phyloP scores from a whole-genome alignment of 2,888 invertebrate species.

The Lingula anatina region DNA sequence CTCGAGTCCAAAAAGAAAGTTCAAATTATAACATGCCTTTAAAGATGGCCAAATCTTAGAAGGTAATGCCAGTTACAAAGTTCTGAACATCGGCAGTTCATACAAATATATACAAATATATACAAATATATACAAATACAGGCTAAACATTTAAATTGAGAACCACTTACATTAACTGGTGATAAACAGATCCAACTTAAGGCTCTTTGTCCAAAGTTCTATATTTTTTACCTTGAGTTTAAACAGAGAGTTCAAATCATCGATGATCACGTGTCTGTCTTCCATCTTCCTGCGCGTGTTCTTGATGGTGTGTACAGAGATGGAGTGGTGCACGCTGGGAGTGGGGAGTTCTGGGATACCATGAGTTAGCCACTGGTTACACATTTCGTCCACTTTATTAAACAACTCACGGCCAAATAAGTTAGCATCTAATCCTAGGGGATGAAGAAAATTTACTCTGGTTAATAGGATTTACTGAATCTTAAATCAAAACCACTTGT shows the following conservation, averaged over 20 bases:
- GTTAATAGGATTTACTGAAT: not conserved
- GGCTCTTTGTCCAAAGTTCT: too few species aligned
- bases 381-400: constrained; percentile 23
- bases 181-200: too few species aligned
- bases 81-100: too few species aligned
- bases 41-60: too few species aligned
- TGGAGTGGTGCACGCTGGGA: constrained; percentile 15
- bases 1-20: too few species aligned
- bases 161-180: too few species aligned
- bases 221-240: constrained; percentile 63
- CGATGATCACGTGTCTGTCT: constrained; percentile 79
- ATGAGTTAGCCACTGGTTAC: constrained; percentile 27
- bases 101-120: too few species aligned
- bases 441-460: not conserved
- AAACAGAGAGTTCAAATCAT: constrained; percentile 75
- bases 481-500: not conserved
- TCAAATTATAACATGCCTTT: too few species aligned
- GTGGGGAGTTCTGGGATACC: constrained; percentile 19
- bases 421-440: constrained; percentile 27
- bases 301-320: constrained; percentile 69
- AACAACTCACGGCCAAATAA: constrained; percentile 23
- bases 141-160: too few species aligned
- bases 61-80: too few species aligned
- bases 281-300: constrained; percentile 87
- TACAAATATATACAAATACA: too few species aligned